Percentiles rank a stretch among this genome's conserved stretches.
These are phyloP conservation scores for Orthonyx spaldingii DNA, from an alignment of 2,113 vertebrate genomes.

Conservation along the genomic window DNA sequence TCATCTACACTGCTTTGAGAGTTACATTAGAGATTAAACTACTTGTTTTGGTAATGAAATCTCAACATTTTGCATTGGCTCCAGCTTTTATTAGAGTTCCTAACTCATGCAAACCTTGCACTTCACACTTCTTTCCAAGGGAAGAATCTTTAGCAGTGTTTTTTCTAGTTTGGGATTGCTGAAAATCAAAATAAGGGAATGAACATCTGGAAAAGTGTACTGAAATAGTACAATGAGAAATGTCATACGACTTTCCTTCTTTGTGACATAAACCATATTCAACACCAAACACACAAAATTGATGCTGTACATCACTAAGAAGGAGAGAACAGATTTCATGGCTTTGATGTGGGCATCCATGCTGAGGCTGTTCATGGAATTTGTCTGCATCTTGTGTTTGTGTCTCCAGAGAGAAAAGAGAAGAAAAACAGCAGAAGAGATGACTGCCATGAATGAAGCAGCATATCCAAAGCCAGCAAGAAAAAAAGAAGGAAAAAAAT, in stretches of 20 bases:
- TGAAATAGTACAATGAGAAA: neutral
- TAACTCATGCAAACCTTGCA: neutral
- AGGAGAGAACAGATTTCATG: neutral
- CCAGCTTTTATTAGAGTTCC: neutral
- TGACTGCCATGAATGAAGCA: neutral
- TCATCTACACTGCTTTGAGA: neutral
- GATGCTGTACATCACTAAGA: neutral
- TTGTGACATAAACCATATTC: neutral
- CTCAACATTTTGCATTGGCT: neutral
- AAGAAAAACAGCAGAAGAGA: neutral
- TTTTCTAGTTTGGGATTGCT: conserved; percentile 11
- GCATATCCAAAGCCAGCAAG: neutral
- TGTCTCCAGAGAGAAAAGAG: conserved; percentile 46
- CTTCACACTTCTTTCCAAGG: neutral
- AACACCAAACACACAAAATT: neutral
- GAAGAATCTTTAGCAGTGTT: neutral
- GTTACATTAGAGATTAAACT: neutral
- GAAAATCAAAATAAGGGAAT: conserved; percentile 5
- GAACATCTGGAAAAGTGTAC: neutral
- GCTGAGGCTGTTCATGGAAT: neutral
- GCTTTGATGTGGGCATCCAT: neutral
- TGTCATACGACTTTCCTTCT: fast-evolving
- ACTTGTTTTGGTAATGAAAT: neutral
- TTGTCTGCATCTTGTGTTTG: neutral
- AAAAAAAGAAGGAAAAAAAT: neutral